A percentile compares a stretch with the other conserved stretches of the same genome.
phyloP scores from a whole-genome alignment of 2,113 vertebrate genomes.

The Sminthopsis crassicaudata region DNA sequence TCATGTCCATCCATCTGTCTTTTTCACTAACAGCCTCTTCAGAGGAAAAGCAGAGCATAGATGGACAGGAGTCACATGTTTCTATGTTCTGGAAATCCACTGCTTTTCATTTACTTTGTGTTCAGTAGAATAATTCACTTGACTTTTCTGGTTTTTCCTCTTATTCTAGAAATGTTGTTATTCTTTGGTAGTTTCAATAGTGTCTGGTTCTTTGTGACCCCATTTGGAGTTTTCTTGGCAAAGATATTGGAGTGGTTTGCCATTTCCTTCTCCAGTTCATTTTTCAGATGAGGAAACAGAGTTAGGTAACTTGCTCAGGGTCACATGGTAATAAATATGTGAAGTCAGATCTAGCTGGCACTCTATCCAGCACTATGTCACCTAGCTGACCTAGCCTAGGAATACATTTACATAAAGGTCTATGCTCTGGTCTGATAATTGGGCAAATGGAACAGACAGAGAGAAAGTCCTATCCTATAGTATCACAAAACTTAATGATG shows the following conservation, averaged over 20 bases:
- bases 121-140: background rate
- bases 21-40: constrained; percentile 51
- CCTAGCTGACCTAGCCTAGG: background rate
- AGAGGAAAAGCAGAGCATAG: background rate
- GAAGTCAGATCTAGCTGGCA: background rate
- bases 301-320: too few relatives aligned
- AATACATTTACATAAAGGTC: background rate
- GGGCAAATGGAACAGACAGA: background rate
- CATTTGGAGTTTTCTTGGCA: background rate
- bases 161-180: background rate
- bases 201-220: background rate
- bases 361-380: background rate
- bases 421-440: background rate
- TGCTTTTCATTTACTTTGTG: background rate
- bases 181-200: background rate
- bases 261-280: background rate
- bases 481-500: background rate
- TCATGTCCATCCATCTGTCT: constrained; percentile 51
- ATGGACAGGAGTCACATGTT: background rate
- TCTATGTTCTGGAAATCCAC: background rate
- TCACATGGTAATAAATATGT: background rate
- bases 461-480: background rate
- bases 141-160: background rate
- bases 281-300: background rate
- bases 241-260: background rate